Conservation (phyloP, 2,888 invertebrate genomes). For the Lathronympha strigana region DNA sequence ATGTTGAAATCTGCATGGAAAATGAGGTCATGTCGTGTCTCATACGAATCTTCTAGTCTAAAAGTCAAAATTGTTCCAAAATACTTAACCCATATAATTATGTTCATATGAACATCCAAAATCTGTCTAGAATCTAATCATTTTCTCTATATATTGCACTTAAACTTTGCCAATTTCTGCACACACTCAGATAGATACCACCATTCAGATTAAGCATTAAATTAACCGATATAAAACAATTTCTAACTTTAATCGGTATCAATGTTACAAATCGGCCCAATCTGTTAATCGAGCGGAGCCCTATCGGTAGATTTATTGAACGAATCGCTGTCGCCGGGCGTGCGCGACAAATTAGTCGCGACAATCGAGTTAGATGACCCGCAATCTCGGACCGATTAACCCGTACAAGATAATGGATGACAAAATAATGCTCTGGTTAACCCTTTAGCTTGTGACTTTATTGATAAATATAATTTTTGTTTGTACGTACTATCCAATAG, state of each 20-base stretch:
- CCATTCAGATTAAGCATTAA: not conserved
- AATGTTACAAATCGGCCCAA: constrained; percentile 7
- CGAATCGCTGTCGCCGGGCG: constrained; percentile 57
- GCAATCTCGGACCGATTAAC: constrained; percentile 68
- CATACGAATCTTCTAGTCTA: too few relatives aligned
- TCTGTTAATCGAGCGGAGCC: constrained; percentile 34
- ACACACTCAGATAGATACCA: not conserved
- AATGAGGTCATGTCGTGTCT: too few relatives aligned
- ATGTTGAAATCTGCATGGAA: too few relatives aligned
- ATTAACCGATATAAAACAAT: not conserved
- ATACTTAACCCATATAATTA: too few relatives aligned
- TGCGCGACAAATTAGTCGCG: constrained; percentile 76
- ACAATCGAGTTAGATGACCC: constrained; percentile 82
- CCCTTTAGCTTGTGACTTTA: constrained; percentile 1
- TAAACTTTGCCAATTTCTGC: too few relatives aligned
- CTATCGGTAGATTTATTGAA: constrained; percentile 40
- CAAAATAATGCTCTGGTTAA: constrained; percentile 16
- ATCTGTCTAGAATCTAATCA: too few relatives aligned
- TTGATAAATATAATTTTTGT: not conserved
- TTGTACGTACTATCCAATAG: too few relatives aligned
- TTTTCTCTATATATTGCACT: too few relatives aligned
- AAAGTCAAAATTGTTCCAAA: too few relatives aligned
- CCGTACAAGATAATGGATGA: constrained; percentile 43
- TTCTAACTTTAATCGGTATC: constrained; percentile 1
- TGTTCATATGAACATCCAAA: too few relatives aligned